These are phyloP conservation scores for Lasioglossum baleicum DNA, from an alignment of 1,140 invertebrate species.

Conservation along the genomic window DNA sequence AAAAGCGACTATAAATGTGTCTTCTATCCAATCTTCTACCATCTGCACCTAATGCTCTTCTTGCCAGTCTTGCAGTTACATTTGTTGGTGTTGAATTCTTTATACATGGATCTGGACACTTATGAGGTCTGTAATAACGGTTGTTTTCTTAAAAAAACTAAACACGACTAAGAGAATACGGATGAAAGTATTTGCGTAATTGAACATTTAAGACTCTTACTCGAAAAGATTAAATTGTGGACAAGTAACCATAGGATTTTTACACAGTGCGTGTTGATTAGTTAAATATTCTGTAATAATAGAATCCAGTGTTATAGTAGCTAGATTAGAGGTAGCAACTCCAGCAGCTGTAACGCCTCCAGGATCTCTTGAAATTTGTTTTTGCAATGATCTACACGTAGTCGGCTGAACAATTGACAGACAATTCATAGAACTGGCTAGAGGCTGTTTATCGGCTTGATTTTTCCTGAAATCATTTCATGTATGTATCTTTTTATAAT, in stretches of 20 bases:
- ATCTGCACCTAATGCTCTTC: slow-evolving; percentile 81
- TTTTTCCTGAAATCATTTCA: slow-evolving; percentile 63
- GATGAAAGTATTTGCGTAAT: not conserved
- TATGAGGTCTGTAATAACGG: slow-evolving; percentile 87
- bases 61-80: slow-evolving; percentile 83
- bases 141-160: not conserved
- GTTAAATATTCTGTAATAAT: slow-evolving; percentile 97
- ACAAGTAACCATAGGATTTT: slow-evolving; percentile 94
- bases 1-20: slow-evolving; percentile 93
- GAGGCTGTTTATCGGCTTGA: slow-evolving; percentile 67
- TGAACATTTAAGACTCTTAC: slow-evolving; percentile 78
- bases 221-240: slow-evolving; percentile 94
- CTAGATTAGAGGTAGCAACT: slow-evolving; percentile 70
- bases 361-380: slow-evolving; percentile 82
- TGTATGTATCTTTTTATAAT: not conserved
- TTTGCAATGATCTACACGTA: slow-evolving; percentile 83
- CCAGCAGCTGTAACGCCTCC: slow-evolving; percentile 63
- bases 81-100: slow-evolving; percentile 86
- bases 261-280: slow-evolving; percentile 96
- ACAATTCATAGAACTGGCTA: slow-evolving; percentile 48
- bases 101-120: slow-evolving; percentile 93
- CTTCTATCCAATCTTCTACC: slow-evolving; percentile 85
- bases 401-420: slow-evolving; percentile 49
- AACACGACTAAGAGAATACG: slow-evolving; percentile 16
- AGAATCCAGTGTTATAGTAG: slow-evolving; percentile 88